A percentile compares a stretch with the other conserved stretches of the same genome.
phyloP scores from a whole-genome alignment of 2,888 invertebrate species.

The Epiblema foenella region DNA sequence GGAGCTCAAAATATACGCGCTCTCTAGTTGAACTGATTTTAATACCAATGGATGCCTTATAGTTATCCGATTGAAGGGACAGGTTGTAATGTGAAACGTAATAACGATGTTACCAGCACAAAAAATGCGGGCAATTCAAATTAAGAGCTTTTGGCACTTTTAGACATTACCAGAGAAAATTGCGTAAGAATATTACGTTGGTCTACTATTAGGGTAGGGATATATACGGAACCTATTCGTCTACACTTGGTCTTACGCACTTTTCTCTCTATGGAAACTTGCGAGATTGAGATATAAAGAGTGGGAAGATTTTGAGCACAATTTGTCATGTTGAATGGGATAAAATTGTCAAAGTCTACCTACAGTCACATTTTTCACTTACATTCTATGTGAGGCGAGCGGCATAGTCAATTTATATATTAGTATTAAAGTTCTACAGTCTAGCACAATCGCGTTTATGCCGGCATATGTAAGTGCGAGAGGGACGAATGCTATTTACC shows the following conservation, averaged over 20 bases:
- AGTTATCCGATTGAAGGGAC: not conserved
- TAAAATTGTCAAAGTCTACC: constrained; percentile 20
- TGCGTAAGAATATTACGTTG: not conserved
- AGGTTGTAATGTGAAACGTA: too few relatives aligned
- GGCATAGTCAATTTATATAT: not conserved
- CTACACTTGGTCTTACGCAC: not conserved
- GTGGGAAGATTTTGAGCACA: constrained; percentile 17
- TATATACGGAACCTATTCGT: not conserved
- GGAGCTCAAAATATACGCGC: too few relatives aligned
- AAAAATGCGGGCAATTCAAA: too few relatives aligned
- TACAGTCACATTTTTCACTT: constrained; percentile 9
- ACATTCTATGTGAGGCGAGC: constrained; percentile 2
- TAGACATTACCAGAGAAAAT: not conserved
- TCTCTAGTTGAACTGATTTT: too few relatives aligned
- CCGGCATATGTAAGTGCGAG: too few relatives aligned
- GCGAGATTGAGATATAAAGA: not conserved
- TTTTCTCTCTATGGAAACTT: not conserved
- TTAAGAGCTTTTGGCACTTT: too few relatives aligned
- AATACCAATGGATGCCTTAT: not conserved
- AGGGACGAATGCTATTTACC: too few relatives aligned
- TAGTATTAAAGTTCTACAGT: not conserved
- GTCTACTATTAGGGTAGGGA: not conserved
- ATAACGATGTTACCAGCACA: too few relatives aligned
- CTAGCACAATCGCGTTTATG: too few relatives aligned
- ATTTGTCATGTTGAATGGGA: constrained; percentile 23